These are phyloP conservation scores for Sebastes minor DNA, from an alignment of 2,797 vertebrate genomes.

Conservation along the genomic window DNA sequence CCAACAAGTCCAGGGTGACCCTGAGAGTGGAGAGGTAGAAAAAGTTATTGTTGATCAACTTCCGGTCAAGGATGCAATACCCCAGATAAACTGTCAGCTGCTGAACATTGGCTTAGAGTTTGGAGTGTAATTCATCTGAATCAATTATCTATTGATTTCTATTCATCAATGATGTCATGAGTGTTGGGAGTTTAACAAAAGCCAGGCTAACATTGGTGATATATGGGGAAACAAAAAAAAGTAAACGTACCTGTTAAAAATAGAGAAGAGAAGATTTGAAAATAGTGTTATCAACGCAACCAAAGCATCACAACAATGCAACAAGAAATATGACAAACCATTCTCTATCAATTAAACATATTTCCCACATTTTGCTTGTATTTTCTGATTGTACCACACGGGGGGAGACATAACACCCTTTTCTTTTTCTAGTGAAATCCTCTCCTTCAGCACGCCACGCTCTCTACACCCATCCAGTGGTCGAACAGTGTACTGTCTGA, in stretches of 20 bases:
- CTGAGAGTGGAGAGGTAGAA: constrained; percentile 65
- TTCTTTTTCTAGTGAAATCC: background rate
- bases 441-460: background rate
- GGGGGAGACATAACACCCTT: constrained; percentile 49
- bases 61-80: background rate
- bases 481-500: background rate
- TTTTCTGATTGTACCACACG: constrained; percentile 40
- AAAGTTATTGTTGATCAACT: background rate
- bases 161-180: background rate
- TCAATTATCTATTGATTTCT: background rate
- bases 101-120: background rate
- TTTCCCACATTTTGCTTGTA: background rate
- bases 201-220: background rate
- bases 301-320: constrained; percentile 45
- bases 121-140: background rate
- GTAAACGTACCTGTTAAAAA: constrained; percentile 13
- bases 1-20: constrained; percentile 90
- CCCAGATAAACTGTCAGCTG: background rate
- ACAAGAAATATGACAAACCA: background rate
- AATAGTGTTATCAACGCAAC: background rate
- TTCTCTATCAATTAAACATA: background rate
- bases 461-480: constrained; percentile 59
- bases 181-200: background rate
- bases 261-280: background rate
- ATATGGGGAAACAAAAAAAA: background rate